Percentiles rank a stretch among this genome's conserved stretches.
Conservation (phyloP, 2,113 vertebrate species). For the Pica pica region DNA sequence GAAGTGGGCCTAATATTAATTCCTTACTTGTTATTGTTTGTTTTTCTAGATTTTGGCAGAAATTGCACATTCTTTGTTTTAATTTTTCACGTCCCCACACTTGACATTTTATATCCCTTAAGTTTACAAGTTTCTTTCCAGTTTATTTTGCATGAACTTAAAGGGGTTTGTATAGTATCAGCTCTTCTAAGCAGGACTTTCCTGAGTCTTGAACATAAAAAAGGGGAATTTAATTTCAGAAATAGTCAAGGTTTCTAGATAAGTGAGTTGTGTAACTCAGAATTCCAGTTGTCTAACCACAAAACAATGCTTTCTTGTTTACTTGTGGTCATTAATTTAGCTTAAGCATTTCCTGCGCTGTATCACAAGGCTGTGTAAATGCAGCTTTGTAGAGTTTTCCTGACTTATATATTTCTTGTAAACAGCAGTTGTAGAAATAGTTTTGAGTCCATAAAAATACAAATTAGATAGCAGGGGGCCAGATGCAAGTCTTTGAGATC, state of each 20-base stretch:
- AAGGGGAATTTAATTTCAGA: background rate
- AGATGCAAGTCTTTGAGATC: background rate
- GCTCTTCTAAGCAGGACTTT: background rate
- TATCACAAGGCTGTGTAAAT: background rate
- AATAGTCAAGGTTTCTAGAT: background rate
- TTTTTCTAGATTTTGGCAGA: conserved; percentile 51
- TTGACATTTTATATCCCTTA: background rate
- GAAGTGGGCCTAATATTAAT: conserved; percentile 9
- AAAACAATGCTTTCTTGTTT: conserved; percentile 43
- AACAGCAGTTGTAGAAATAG: background rate
- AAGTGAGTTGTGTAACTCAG: background rate
- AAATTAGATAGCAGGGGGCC: background rate
- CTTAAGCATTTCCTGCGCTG: conserved; percentile 11
- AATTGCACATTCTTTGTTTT: conserved; percentile 35
- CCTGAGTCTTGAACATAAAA: background rate
- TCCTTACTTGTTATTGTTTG: conserved; percentile 30
- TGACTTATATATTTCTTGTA: background rate
- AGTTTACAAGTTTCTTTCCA: conserved; percentile 12
- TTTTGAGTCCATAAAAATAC: background rate
- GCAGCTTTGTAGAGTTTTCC: background rate
- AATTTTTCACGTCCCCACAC: conserved; percentile 12
- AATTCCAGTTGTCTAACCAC: background rate
- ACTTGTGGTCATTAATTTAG: background rate
- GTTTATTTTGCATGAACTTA: conserved; percentile 5
- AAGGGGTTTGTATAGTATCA: background rate